These are phyloP conservation scores for western clawed frog (Xenopus tropicalis) DNA, from an alignment of 2,113 vertebrate species.

Conservation along the genomic window UCB_Xtro_10.0 CM004447.2:67997001-67997500, in stretches of 20 bases:
- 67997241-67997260: background rate
- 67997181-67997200: background rate
- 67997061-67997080: constrained; percentile 94
- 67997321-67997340: too few species aligned
- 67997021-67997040: constrained; percentile 96
- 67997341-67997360: too few species aligned
- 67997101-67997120: constrained; percentile 96
- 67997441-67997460: too few species aligned
- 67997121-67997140: constrained; percentile 97
- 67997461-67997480: too few species aligned
- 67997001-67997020: constrained; percentile 91
- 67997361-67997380: too few species aligned
- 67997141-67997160: constrained; percentile 94
- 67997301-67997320: too few species aligned
- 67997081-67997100: constrained; percentile 96
- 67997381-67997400: too few species aligned
- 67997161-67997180: constrained; percentile 52
- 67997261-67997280: too few species aligned
- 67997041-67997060: constrained; percentile 97
- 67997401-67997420: too few species aligned
- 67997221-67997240: background rate
- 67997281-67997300: too few species aligned
- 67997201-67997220: background rate
- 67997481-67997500: too few species aligned
- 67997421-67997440: too few species aligned